Evolutionary conservation across 2,797 vertebrate genomes (phyloP), one percentile per base, ranked within the genome.

Genomic region (Tenualosa thibaudeaui): DNA sequence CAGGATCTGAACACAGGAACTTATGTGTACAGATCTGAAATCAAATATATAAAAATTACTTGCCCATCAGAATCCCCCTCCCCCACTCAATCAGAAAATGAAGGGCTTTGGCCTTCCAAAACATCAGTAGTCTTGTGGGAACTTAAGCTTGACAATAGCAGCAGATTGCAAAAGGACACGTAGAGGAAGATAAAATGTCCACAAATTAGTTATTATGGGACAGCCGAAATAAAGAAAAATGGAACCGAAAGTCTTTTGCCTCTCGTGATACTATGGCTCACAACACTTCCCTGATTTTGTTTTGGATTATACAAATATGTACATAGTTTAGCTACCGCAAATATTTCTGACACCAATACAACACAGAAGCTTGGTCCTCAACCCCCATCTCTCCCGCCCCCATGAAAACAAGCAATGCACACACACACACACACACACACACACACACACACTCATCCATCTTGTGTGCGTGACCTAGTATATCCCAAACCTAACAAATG

Each of bases 401-500:
- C 6, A 78, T 19, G 37, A 78, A 78, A 78, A 43, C 0, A 40
- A 78, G 37, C 2, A 46, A 17, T 78, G 24, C 26, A 12, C 26
- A 37, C 10, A 68, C 65, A 65, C 60, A 62, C 22, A 62, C n/a
- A 9, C n/a, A 40, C 68, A 19, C 31, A 1, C 31, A 40, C 68
- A 40, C 68, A 43, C 68, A 75, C 68, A 75, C 13, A 75, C 1
- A 49, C 17, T 78, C 71, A 78, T 85, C 86, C 82, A 82, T 88
- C 83, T 81, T 87, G 84, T 86, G 91, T 91, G 92, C 90, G 90
- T 95, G 94, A 93, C 94, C 91, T 89, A 91, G 86, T 81, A 87
- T 89, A 85, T 83, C 81, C 82, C 86, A 88, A 90, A 89, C 86
- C 91, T 88, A 93, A 95, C 95, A 94, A 96, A 95, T 94, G 91